Conservation (phyloP, 1,140 invertebrate species). For the Papilio xuthus region DNA sequence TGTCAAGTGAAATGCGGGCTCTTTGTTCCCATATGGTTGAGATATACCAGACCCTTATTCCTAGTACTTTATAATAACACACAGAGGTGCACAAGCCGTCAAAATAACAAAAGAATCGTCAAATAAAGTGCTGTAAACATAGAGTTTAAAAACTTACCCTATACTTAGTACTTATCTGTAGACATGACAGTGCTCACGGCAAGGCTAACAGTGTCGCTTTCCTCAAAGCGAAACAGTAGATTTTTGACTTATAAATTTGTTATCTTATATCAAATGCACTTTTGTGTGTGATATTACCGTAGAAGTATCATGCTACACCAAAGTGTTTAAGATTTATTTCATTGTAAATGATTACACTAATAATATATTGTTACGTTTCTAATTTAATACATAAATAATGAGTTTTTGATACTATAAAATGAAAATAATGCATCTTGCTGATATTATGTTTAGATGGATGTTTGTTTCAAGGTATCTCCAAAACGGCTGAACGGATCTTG, state of each 20-base stretch:
- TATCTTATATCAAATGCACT: not conserved
- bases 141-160: not conserved
- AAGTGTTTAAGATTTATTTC: not conserved
- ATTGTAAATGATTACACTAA: not conserved
- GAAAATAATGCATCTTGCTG: not conserved
- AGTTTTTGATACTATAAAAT: not conserved
- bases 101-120: not conserved
- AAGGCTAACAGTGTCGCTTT: too few relatives aligned
- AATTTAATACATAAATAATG: slow-evolving; percentile 9
- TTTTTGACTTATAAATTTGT: too few relatives aligned
- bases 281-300: not conserved
- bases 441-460: too few relatives aligned
- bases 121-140: not conserved
- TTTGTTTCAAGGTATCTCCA: too few relatives aligned
- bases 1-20: slow-evolving; percentile 16
- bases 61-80: not conserved
- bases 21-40: not conserved
- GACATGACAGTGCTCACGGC: too few relatives aligned
- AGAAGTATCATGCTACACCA: not conserved
- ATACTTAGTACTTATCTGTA: not conserved
- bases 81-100: not conserved
- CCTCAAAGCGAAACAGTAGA: too few relatives aligned
- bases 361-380: not conserved
- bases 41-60: not conserved
- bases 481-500: too few relatives aligned